Percentiles rank a stretch among this genome's conserved stretches.
Conservation (phyloP, 2,113 vertebrate genomes). For the Piaya cayana region DNA sequence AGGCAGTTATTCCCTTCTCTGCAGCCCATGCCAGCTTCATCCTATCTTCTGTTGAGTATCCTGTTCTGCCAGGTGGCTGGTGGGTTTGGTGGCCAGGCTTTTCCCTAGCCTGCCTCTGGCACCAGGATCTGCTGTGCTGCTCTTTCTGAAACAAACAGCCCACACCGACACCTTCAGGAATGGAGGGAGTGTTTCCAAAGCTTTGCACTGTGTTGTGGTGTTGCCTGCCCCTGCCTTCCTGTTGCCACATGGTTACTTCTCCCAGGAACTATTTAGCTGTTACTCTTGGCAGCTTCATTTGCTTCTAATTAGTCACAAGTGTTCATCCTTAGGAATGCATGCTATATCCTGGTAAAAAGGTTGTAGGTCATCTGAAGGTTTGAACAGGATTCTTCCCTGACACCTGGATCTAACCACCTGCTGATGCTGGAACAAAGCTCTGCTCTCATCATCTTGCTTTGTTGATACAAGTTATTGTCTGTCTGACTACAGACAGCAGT, state of each 20-base stretch:
- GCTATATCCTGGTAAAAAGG: background rate
- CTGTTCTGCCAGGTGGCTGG: background rate
- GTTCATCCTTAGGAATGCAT: background rate
- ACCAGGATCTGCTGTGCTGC: background rate
- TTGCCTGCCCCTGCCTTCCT: background rate
- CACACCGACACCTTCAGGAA: background rate
- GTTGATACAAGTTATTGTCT: background rate
- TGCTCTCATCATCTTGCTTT: background rate
- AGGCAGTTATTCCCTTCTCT: background rate
- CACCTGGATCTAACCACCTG: rapidly evolving
- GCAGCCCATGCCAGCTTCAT: rapidly evolving
- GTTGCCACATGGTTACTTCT: background rate
- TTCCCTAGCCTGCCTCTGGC: background rate
- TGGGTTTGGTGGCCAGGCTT: background rate
- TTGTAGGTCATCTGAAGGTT: background rate
- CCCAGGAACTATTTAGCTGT: background rate
- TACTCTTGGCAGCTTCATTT: background rate
- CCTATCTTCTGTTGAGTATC: background rate
- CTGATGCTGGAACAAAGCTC: background rate
- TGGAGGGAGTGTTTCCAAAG: background rate
- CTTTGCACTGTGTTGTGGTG: background rate
- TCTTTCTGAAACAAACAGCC: background rate
- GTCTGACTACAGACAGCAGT: background rate
- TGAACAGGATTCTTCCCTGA: background rate
- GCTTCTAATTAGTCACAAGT: background rate